Percentiles rank a stretch among this genome's conserved stretches.
phyloP scores from a whole-genome alignment of 2,113 vertebrate species.

The Salvelinus fontinalis region DNA sequence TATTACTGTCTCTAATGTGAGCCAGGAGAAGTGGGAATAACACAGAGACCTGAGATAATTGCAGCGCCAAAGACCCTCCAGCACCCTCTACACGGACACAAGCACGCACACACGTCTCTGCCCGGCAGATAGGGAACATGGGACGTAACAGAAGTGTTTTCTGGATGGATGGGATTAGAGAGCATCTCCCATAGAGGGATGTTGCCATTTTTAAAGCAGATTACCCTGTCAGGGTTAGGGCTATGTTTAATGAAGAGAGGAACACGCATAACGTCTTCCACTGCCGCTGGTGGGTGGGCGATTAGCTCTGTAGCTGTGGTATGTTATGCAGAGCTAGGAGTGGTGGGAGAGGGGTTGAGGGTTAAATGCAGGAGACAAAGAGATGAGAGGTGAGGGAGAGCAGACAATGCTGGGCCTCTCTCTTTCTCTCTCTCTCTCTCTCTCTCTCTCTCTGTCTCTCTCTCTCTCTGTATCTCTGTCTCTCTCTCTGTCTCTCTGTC shows the following conservation, averaged over 20 bases:
- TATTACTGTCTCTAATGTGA: constrained; percentile 70
- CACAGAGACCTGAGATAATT: constrained; percentile 60
- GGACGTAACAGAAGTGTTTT: constrained; percentile 18
- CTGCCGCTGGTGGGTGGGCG: no score
- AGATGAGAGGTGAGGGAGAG: no score
- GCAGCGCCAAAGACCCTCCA: constrained; percentile 36
- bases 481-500: no score
- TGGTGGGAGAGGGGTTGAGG: not conserved
- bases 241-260: not conserved
- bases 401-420: not conserved
- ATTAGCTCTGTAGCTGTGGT: not conserved
- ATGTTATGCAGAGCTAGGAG: no score
- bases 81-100: constrained; percentile 9
- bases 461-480: no score
- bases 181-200: constrained; percentile 35
- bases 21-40: constrained; percentile 71
- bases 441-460: not conserved
- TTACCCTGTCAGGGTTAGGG: not conserved
- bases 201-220: constrained; percentile 31
- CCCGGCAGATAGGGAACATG: constrained; percentile 6
- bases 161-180: constrained; percentile 28
- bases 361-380: not conserved
- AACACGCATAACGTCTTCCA: not conserved
- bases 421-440: not conserved
- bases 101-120: not conserved